These are phyloP conservation scores for Spheniscus humboldti DNA, from an alignment of 2,797 vertebrate genomes.

Conservation along the genomic window DNA sequence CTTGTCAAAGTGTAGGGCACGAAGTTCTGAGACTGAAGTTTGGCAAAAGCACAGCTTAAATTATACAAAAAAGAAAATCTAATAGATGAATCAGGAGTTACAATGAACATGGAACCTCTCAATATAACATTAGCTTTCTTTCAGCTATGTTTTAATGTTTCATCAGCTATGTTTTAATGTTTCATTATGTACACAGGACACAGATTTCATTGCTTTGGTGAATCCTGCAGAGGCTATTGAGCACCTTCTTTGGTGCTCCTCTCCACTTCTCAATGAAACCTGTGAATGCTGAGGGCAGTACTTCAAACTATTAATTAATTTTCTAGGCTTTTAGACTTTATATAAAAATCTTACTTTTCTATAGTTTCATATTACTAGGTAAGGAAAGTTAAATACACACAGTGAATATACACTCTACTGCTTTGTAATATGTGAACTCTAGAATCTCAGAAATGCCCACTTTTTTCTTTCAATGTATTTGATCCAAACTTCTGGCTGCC, in stretches of 20 bases:
- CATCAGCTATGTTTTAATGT: not conserved
- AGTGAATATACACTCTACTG: not conserved
- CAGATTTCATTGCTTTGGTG: not conserved
- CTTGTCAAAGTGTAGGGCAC: not conserved
- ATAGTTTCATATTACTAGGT: not conserved
- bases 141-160: not conserved
- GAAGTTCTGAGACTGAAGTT: not conserved
- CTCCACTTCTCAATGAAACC: not conserved
- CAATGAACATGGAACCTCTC: not conserved
- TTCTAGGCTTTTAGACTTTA: not conserved
- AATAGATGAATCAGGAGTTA: not conserved
- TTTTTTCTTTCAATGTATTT: not conserved
- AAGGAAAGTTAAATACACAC: not conserved
- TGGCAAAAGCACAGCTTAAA: not conserved
- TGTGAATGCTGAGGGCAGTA: not conserved
- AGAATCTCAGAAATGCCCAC: not conserved
- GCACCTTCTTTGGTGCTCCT: not conserved
- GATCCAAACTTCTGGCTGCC: not conserved
- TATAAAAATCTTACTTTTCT: not conserved
- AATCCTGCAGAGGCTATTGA: not conserved
- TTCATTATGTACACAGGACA: not conserved
- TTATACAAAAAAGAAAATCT: not conserved
- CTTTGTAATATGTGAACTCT: not conserved
- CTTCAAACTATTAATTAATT: not conserved
- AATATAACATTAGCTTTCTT: not conserved